Evolutionary conservation across 2,888 invertebrate species (phyloP).

Genomic region (Liposcelis brunnea): DNA sequence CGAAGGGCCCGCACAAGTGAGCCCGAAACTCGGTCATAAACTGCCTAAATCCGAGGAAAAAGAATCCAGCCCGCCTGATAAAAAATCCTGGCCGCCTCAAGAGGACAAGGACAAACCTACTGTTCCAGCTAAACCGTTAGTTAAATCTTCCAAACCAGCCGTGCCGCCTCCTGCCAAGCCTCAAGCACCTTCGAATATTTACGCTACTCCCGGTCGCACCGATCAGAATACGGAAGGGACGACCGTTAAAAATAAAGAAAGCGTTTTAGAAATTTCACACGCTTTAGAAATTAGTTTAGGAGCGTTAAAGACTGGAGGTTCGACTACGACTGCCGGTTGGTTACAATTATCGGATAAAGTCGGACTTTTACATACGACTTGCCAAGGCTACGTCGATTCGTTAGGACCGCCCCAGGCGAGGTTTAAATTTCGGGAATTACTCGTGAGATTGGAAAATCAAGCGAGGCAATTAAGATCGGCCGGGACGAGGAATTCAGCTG

Average conservation of each 20-base stretch:
- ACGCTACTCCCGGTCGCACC: slow-evolving; percentile 49
- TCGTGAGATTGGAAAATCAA: slow-evolving; percentile 50
- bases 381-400: slow-evolving; percentile 66
- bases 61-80: slow-evolving; percentile 18
- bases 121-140: slow-evolving; percentile 40
- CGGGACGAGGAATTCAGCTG: slow-evolving; percentile 48
- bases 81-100: slow-evolving; percentile 18
- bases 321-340: slow-evolving; percentile 49
- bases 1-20: slow-evolving; percentile 34
- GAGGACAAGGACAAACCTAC: slow-evolving; percentile 37
- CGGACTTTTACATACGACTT: slow-evolving; percentile 63
- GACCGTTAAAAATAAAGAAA: slow-evolving; percentile 20
- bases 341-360: slow-evolving; percentile 64
- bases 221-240: slow-evolving; percentile 8
- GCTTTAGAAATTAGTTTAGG: slow-evolving; percentile 45
- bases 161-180: slow-evolving; percentile 25
- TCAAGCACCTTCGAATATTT: slow-evolving; percentile 38
- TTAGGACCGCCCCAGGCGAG: slow-evolving; percentile 69
- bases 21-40: slow-evolving; percentile 37
- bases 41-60: slow-evolving; percentile 20
- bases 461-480: slow-evolving; percentile 49
- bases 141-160: slow-evolving; percentile 25
- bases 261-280: slow-evolving; percentile 46
- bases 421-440: slow-evolving; percentile 66
- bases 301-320: slow-evolving; percentile 36